A percentile compares a stretch with the other conserved stretches of the same genome.
Conservation (phyloP, 2,113 vertebrate genomes). For the Kobus ellipsiprymnus region DNA sequence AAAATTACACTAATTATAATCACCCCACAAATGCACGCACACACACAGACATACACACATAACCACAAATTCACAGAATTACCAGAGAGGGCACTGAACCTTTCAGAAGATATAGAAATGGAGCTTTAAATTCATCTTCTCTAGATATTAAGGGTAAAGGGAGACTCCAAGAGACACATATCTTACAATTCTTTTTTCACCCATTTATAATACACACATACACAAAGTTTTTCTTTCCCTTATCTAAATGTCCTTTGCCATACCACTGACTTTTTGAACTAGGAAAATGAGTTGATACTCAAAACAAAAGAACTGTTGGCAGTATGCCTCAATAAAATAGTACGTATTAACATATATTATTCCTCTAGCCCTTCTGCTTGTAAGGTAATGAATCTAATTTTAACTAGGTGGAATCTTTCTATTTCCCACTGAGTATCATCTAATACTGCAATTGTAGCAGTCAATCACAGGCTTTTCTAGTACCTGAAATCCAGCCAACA, state of each 20-base stretch:
- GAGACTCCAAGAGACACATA: not conserved
- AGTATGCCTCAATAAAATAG: not conserved
- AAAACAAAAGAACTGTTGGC: not conserved
- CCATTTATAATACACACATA: not conserved
- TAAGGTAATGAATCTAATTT: not conserved
- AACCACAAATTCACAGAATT: not conserved
- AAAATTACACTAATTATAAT: not conserved
- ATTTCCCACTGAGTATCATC: not conserved
- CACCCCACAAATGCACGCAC: rapidly evolving
- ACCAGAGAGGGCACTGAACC: not conserved
- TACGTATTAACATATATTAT: not conserved
- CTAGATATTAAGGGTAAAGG: not conserved
- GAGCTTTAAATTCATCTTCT: not conserved
- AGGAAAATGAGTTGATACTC: not conserved
- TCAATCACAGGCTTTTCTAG: not conserved
- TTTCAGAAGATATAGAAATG: not conserved
- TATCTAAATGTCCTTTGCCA: not conserved
- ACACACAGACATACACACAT: not conserved
- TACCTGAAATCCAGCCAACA: not conserved
- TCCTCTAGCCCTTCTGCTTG: not conserved
- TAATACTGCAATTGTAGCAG: not conserved
- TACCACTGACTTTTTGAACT: not conserved
- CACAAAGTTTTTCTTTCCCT: not conserved
- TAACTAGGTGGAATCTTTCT: not conserved
- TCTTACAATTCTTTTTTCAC: not conserved